Evolutionary conservation across 2,888 invertebrate genomes (phyloP).

Genomic region (Synergus umbraculus): DNA sequence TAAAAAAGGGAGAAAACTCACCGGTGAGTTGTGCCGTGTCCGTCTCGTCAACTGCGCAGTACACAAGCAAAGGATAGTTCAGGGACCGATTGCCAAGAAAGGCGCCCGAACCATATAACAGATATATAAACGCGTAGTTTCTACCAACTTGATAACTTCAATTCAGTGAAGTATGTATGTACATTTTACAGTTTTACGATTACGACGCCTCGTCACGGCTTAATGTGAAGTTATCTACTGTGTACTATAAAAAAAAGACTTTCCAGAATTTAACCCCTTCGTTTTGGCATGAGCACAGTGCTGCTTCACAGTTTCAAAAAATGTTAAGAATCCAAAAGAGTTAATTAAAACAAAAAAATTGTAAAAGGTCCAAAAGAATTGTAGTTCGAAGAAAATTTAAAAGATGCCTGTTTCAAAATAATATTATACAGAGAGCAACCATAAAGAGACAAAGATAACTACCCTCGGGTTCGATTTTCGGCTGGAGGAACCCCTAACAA

Average conservation of each 20-base stretch:
- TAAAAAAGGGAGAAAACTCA: constrained; percentile 64
- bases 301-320: no score
- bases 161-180: neutral
- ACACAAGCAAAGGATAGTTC: constrained; percentile 66
- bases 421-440: no score
- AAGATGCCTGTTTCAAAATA: no score
- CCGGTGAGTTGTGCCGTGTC: constrained; percentile 70
- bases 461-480: neutral
- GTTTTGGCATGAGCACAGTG: no score
- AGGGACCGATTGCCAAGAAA: constrained; percentile 64
- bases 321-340: no score
- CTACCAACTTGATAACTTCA: constrained; percentile 49
- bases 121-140: constrained; percentile 53
- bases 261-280: no score
- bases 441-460: neutral
- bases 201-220: constrained; percentile 56
- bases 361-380: no score
- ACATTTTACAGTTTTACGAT: constrained; percentile 45
- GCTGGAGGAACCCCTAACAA: neutral
- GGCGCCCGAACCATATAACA: constrained; percentile 60
- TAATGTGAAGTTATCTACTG: constrained; percentile 44
- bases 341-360: no score
- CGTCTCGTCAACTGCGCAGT: constrained; percentile 74
- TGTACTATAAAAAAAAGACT: neutral
- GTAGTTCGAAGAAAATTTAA: no score